Evolutionary conservation across 2,113 vertebrate species (phyloP).

Genomic region (Chaetura pelagica): DNA sequence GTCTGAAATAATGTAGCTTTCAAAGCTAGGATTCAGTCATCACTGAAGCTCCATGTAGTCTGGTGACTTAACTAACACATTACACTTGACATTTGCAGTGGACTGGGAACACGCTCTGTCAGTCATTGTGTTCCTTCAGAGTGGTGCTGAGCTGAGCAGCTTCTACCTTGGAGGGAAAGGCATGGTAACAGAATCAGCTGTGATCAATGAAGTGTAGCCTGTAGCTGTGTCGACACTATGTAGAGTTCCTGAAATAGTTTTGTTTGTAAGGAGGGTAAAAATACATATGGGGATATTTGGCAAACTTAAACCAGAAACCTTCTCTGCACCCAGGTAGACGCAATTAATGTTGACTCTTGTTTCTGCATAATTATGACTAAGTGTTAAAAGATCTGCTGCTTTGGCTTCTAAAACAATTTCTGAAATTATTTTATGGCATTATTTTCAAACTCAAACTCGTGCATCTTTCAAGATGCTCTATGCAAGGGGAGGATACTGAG

Average conservation of each 20-base stretch:
- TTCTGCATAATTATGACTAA: neutral
- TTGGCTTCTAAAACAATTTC: neutral
- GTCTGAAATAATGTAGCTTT: neutral
- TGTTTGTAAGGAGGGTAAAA: neutral
- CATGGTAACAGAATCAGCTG: neutral
- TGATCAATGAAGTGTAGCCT: neutral
- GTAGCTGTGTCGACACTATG: neutral
- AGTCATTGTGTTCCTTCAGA: neutral
- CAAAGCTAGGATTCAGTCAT: neutral
- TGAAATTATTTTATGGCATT: neutral
- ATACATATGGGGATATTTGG: neutral
- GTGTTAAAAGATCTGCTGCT: neutral
- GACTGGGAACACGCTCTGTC: neutral
- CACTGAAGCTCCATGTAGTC: neutral
- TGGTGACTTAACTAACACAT: neutral
- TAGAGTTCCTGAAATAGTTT: neutral
- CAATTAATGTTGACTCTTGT: neutral
- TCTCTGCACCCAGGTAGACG: neutral
- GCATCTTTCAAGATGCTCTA: neutral
- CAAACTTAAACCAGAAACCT: neutral
- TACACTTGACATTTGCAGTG: neutral
- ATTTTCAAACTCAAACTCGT: neutral
- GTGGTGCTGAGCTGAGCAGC: neutral
- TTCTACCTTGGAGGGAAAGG: neutral
- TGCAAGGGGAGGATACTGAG: neutral